phyloP scores from a whole-genome alignment of 1,140 invertebrate species.

The Heterodera schachtii region DNA sequence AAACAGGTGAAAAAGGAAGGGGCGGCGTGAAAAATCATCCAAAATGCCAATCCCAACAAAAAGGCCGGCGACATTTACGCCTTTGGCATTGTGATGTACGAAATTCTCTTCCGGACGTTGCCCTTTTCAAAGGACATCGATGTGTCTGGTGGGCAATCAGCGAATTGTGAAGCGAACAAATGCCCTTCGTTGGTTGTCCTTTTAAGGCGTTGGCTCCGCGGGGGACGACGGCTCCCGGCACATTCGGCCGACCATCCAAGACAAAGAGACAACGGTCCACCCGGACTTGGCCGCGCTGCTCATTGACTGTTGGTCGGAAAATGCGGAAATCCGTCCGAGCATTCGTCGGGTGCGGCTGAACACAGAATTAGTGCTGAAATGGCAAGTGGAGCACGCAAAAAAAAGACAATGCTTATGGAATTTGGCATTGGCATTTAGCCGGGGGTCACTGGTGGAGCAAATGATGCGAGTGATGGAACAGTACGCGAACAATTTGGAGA shows the following conservation, averaged over 20 bases:
- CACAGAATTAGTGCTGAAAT: constrained; percentile 61
- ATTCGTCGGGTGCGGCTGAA: constrained; percentile 63
- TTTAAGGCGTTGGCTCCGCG: constrained; percentile 42
- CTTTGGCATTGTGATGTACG: constrained; percentile 65
- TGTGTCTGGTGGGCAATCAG: constrained; percentile 44
- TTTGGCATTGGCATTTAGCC: constrained; percentile 46
- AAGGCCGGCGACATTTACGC: constrained; percentile 62
- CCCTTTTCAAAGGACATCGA: constrained; percentile 53
- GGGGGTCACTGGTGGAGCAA: constrained; percentile 63
- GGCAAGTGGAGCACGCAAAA: constrained; percentile 23
- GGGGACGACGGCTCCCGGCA: constrained; percentile 53
- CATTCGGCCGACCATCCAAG: constrained; percentile 59
- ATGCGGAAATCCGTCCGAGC: constrained; percentile 62
- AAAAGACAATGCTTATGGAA: neutral
- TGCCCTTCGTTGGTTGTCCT: constrained; percentile 9
- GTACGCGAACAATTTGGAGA: constrained; percentile 94
- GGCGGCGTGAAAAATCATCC: neutral
- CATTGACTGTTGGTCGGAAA: constrained; percentile 61
- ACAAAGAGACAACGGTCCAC: constrained; percentile 54
- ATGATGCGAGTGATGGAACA: constrained; percentile 69
- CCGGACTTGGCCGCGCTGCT: constrained; percentile 59
- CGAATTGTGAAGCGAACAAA: neutral
- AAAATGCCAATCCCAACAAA: neutral
- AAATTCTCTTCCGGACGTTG: constrained; percentile 57
- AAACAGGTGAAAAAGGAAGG: constrained; percentile 14